Conservation (phyloP, 2,113 vertebrate species). For the Amia ocellicauda region DNA sequence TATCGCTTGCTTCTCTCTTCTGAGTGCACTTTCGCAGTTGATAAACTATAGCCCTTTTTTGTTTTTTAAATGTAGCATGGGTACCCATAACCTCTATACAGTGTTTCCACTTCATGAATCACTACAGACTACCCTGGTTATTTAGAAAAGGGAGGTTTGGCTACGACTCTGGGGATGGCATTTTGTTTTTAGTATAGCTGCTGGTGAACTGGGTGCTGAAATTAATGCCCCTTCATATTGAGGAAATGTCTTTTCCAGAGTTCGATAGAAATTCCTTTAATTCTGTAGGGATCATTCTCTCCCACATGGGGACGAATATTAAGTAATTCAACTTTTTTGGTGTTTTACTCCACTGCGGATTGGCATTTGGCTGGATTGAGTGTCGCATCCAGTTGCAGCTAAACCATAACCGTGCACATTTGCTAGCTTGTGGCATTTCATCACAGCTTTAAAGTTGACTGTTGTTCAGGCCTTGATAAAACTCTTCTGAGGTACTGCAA, state of each 20-base stretch:
- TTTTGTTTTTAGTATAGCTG: background rate
- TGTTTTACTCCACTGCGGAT: background rate
- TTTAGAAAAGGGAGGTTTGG: background rate
- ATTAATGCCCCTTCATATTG: background rate
- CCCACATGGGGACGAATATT: background rate
- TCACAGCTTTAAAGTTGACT: background rate
- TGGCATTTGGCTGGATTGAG: background rate
- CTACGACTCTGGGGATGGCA: background rate
- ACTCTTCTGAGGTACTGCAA: background rate
- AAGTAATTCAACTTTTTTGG: background rate
- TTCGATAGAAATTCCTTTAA: background rate
- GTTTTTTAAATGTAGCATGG: background rate
- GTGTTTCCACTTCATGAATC: background rate
- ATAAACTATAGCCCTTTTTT: background rate
- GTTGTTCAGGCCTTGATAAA: background rate
- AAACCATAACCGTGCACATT: background rate
- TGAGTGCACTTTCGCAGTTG: background rate
- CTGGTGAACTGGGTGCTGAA: background rate
- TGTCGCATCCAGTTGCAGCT: background rate
- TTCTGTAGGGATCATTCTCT: background rate
- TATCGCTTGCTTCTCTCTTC: background rate
- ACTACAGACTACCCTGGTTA: background rate
- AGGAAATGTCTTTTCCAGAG: slow-evolving; percentile 5
- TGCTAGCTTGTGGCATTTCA: background rate
- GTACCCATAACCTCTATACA: background rate